A percentile compares a stretch with the other conserved stretches of the same genome.
These are phyloP conservation scores for Callospermophilus lateralis DNA, from an alignment of 2,113 vertebrate genomes.

Conservation along the genomic window DNA sequence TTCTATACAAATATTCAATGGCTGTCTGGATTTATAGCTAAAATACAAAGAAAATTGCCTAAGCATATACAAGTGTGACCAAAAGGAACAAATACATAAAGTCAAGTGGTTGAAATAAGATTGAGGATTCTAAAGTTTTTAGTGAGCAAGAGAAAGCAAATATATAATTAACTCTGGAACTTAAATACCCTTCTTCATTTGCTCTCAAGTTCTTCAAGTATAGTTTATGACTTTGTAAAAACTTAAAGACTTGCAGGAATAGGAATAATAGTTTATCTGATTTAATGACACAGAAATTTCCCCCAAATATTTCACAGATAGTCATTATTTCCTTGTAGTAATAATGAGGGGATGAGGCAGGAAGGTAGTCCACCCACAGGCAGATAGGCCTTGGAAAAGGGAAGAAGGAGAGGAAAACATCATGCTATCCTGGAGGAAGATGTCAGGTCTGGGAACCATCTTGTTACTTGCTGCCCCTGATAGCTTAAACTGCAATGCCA, in stretches of 20 bases:
- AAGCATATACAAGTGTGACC: not conserved
- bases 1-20: not conserved
- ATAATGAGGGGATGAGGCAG: too few relatives aligned
- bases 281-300: not conserved
- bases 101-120: not conserved
- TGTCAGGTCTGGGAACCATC: too few relatives aligned
- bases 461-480: too few relatives aligned
- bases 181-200: constrained; percentile 2
- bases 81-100: not conserved
- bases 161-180: constrained; percentile 6
- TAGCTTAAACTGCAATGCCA: too few relatives aligned
- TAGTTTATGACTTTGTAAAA: not conserved
- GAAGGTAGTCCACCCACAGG: too few relatives aligned
- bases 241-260: not conserved
- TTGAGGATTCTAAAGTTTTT: not conserved
- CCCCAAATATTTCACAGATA: not conserved
- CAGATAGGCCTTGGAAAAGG: too few relatives aligned
- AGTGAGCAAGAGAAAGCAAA: not conserved
- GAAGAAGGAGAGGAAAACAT: too few relatives aligned
- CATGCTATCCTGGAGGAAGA: too few relatives aligned
- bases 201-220: not conserved
- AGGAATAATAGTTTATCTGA: not conserved
- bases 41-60: not conserved
- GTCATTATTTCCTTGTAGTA: not conserved
- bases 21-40: constrained; percentile 6